Evolutionary conservation across 2,797 vertebrate species (phyloP), one percentile per base, ranked within the genome.

Genomic region (Mormyrus hasselquistii): DNA sequence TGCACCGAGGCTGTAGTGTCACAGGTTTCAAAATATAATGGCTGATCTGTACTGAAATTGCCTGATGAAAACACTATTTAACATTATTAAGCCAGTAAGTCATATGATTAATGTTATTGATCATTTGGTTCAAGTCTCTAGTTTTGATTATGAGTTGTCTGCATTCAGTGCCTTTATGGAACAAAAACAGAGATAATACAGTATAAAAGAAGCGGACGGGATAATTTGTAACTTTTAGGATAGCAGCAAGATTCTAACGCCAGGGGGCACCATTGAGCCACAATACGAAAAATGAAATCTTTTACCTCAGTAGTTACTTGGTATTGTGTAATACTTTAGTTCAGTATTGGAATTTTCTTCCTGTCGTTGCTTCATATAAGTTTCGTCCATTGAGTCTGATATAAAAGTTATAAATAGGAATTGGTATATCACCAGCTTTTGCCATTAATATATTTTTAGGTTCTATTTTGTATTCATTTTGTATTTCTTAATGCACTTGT

Each of bases 221-320:
- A 41, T 76, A 76, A 41, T 76, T 76, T 38, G 73, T 69, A 41
- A 44, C 38, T 44, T 79, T 79, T 44, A n/a, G 16, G 38, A 41
- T 16, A 41, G 6, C 73, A 19, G 52, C 25, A 49, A 29, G 1
- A 79, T 76, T 88, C 89, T 83, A 86, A 92, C 95, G 94, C 90
- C 90, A 96, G 95, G 90, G 93, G 94, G 94, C 93, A 94, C 91
- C 91, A 90, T 6, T 87, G 89, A 88, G 82, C 52, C 88, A 41
- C 88, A 90, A 91, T 50, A 5, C 0, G 19, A n/a, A 57, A 52
- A 79, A 22, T 55, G 10, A 50, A 10, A 25, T 65, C 65, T 65
- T 41, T 53, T 29, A 38, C n/a, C 52, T 88, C 25, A 57, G 50
- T 82, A 38, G 65, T 73, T 34, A 49, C 44, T 29, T 49, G 47